A percentile compares a stretch with the other conserved stretches of the same genome.
phyloP scores from a whole-genome alignment of 2,113 vertebrate genomes.

The Limanda limanda region DNA sequence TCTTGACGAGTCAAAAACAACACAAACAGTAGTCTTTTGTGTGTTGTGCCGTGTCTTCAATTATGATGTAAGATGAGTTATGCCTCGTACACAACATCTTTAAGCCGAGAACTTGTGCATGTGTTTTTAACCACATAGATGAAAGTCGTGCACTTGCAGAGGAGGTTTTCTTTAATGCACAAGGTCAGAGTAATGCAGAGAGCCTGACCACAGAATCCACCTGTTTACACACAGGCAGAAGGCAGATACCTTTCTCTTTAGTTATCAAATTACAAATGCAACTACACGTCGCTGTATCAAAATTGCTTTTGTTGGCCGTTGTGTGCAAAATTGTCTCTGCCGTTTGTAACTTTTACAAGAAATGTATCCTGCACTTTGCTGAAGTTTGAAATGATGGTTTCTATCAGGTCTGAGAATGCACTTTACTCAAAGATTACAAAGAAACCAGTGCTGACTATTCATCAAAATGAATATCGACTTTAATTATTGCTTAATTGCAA shows the following conservation, averaged over 20 bases:
- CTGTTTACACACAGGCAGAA: not conserved
- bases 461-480: not conserved
- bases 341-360: not conserved
- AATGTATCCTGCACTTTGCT: not conserved
- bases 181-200: constrained; percentile 1
- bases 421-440: not conserved
- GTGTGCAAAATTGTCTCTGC: not conserved
- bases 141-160: not conserved
- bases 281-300: not conserved
- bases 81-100: not conserved
- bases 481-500: too few species aligned
- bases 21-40: constrained; percentile 1
- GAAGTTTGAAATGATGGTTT: not conserved
- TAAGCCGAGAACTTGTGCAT: not conserved
- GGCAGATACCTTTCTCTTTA: not conserved
- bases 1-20: too few species aligned
- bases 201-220: constrained; percentile 3
- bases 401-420: not conserved
- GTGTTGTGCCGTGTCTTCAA: not conserved
- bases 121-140: not conserved
- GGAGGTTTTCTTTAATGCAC: constrained; percentile 1
- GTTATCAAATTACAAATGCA: not conserved
- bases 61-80: not conserved
- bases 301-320: constrained; percentile 1
- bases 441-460: not conserved